Evolutionary conservation across 2,113 vertebrate genomes (phyloP).

Genomic region (Zootoca vivipara): DNA sequence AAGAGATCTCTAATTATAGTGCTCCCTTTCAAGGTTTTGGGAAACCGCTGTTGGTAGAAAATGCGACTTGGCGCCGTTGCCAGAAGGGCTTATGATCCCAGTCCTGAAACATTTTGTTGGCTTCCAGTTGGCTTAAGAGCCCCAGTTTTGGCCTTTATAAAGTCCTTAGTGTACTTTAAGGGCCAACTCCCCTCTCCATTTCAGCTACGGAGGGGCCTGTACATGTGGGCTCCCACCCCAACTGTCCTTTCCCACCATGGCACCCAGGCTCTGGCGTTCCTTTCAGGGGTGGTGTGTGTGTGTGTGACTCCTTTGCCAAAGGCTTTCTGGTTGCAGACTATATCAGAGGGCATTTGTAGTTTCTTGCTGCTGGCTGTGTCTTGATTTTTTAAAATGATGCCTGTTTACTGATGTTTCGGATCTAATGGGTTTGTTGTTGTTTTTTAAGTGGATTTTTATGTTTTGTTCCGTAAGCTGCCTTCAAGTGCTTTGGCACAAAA

Average conservation of each 20-base stretch:
- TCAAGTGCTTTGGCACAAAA: background rate
- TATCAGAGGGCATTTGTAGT: background rate
- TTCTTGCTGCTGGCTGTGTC: background rate
- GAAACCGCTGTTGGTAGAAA: background rate
- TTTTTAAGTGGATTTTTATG: background rate
- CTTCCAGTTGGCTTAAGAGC: background rate
- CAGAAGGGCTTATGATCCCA: background rate
- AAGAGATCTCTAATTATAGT: background rate
- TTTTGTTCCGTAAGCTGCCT: background rate
- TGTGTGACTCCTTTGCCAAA: too few relatives aligned
- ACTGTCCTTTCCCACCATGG: fast-evolving
- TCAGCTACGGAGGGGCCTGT: too few relatives aligned
- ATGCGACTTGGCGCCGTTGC: background rate
- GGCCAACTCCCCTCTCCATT: too few relatives aligned
- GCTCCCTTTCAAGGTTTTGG: background rate
- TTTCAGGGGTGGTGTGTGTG: too few relatives aligned
- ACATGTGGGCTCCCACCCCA: too few relatives aligned
- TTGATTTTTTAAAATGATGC: background rate
- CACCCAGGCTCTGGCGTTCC: too few relatives aligned
- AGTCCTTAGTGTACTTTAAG: background rate
- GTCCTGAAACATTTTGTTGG: background rate
- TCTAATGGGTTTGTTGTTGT: background rate
- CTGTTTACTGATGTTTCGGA: background rate
- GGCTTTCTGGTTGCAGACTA: too few relatives aligned
- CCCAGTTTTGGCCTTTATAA: background rate